phyloP scores from a whole-genome alignment of 2,797 vertebrate genomes.

The Pitangus sulphuratus region DNA sequence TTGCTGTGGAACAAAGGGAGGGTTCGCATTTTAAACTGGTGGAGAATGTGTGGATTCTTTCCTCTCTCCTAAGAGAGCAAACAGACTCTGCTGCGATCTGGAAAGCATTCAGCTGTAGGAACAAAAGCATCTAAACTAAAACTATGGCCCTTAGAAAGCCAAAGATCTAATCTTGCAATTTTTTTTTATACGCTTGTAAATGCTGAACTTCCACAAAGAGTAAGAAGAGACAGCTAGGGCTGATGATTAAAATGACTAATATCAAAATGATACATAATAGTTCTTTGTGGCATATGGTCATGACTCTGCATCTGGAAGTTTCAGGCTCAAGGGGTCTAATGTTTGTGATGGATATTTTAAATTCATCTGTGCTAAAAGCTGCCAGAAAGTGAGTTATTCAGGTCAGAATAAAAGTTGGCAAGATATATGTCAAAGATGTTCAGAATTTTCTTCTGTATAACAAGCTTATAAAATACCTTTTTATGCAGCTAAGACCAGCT shows the following conservation, averaged over 20 bases:
- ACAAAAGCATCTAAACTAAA: conserved; percentile 52
- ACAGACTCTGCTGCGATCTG: conserved; percentile 36
- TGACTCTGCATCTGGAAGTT: conserved; percentile 70
- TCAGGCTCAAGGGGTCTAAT: conserved; percentile 68
- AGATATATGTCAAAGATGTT: conserved; percentile 71
- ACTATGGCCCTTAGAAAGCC: not conserved
- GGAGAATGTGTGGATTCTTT: conserved; percentile 55
- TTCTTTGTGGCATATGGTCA: conserved; percentile 66
- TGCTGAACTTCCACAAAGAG: not conserved
- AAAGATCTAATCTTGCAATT: not conserved
- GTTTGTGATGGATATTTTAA: conserved; percentile 68
- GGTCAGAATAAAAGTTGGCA: conserved; percentile 73
- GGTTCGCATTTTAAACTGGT: conserved; percentile 19
- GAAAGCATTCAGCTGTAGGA: conserved; percentile 53
- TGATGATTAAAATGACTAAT: conserved; percentile 5
- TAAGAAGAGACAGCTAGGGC: not conserved
- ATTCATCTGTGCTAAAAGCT: conserved; percentile 71
- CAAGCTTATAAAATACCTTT: conserved; percentile 73
- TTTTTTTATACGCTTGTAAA: not conserved
- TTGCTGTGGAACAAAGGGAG: conserved; percentile 59
- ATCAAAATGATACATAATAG: not conserved
- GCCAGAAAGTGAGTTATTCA: conserved; percentile 67
- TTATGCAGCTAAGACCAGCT: conserved; percentile 79
- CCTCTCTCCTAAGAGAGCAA: conserved; percentile 43
- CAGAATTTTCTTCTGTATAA: conserved; percentile 69